A percentile compares a stretch with the other conserved stretches of the same genome.
phyloP scores from a whole-genome alignment of 1,140 invertebrate genomes.

The Nixonia krombeini region DNA sequence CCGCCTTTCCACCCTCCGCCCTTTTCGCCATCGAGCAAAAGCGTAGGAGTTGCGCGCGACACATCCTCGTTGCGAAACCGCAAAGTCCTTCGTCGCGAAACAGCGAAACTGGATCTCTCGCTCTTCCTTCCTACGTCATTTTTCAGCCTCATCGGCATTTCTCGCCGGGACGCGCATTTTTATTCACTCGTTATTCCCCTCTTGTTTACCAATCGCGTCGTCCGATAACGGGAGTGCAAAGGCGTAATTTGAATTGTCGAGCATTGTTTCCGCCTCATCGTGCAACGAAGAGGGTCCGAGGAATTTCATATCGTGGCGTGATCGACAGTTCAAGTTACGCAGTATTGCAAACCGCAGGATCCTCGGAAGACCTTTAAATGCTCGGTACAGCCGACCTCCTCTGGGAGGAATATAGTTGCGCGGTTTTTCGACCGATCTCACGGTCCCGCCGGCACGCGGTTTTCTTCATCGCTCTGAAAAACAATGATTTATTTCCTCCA shows the following conservation, averaged over 20 bases:
- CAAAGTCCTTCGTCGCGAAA: conserved; percentile 18
- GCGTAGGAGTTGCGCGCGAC: conserved; percentile 38
- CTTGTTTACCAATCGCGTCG: no score
- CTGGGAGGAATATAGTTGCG: conserved; percentile 9
- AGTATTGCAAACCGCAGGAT: conserved; percentile 43
- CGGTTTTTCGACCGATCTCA: conserved; percentile 26
- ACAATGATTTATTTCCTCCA: no score
- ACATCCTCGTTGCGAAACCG: conserved; percentile 34
- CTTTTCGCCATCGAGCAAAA: conserved; percentile 33
- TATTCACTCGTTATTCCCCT: not conserved
- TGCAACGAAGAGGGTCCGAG: no score
- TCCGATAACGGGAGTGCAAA: no score
- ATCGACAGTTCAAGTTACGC: not conserved
- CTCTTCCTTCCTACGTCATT: no score
- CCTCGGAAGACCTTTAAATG: conserved; percentile 43
- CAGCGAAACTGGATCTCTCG: not conserved
- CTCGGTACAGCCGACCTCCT: conserved; percentile 3
- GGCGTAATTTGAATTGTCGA: no score
- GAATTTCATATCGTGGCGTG: not conserved
- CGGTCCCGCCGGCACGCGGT: conserved; percentile 14
- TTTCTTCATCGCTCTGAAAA: conserved; percentile 18
- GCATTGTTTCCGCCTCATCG: no score
- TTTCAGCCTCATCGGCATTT: not conserved
- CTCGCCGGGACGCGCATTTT: no score
- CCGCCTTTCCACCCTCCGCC: conserved; percentile 32